Evolutionary conservation across 2,113 vertebrate species (phyloP).

Genomic region (Cyphomyrus plagiostoma): DNA sequence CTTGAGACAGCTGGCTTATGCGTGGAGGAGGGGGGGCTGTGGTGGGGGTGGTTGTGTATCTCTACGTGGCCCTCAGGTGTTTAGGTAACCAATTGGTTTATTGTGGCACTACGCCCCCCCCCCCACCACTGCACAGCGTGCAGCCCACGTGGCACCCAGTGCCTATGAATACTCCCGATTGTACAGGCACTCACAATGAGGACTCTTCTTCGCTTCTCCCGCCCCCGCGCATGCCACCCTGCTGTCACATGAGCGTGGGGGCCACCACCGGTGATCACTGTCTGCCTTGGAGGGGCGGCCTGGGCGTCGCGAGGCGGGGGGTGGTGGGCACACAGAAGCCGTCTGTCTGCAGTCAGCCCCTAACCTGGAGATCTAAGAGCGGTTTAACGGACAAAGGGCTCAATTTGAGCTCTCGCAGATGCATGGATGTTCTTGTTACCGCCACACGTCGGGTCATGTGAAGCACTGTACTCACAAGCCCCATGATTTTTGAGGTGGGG

Average conservation of each 20-base stretch:
- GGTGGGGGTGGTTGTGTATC: background rate
- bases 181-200: slow-evolving; percentile 7
- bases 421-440: slow-evolving; percentile 12
- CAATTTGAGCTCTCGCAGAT: background rate
- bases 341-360: background rate
- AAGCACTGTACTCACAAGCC: slow-evolving; percentile 4
- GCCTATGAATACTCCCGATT: slow-evolving; percentile 2
- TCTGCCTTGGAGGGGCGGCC: background rate
- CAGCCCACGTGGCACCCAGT: slow-evolving; percentile 4
- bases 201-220: background rate
- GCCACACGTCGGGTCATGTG: slow-evolving; percentile 12
- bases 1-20: background rate
- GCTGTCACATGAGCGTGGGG: slow-evolving; percentile 16
- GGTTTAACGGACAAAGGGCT: background rate
- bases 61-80: background rate
- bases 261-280: background rate
- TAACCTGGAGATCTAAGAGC: slow-evolving; percentile 1
- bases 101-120: background rate
- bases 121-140: background rate
- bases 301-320: background rate
- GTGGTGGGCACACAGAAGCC: background rate
- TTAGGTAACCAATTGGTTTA: background rate
- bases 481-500: background rate
- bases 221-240: background rate
- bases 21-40: background rate